Evolutionary conservation across 2,888 invertebrate species (phyloP).

Genomic region (Pseudoips prasinana): DNA sequence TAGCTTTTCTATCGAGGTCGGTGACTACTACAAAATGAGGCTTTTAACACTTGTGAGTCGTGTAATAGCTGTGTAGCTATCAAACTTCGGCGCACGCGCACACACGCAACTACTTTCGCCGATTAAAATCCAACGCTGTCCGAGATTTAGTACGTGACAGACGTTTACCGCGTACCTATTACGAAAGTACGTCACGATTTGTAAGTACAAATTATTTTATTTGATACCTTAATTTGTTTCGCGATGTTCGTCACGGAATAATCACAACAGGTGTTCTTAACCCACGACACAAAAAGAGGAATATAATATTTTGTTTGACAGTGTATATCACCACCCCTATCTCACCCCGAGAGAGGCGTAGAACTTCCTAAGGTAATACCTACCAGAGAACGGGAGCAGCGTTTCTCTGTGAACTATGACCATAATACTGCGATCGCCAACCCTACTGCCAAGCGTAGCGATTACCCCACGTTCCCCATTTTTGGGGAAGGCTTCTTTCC

Average conservation of each 20-base stretch:
- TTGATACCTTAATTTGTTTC: conserved; percentile 18
- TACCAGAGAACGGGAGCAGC: no score
- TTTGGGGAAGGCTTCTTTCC: no score
- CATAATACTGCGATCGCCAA: no score
- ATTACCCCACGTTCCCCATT: no score
- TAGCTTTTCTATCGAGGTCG: no score
- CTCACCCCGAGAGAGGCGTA: no score
- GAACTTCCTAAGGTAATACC: no score
- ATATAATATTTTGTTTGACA: no score
- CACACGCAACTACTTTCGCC: conserved; percentile 75
- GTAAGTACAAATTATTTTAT: conserved; percentile 31
- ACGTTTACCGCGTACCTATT: conserved; percentile 49
- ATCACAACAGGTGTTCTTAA: conserved; percentile 1
- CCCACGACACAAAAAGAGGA: no score
- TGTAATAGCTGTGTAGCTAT: conserved; percentile 36
- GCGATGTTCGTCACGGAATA: conserved; percentile 12
- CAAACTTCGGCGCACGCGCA: conserved; percentile 59
- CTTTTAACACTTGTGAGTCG: conserved; percentile 29
- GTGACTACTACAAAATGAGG: conserved; percentile 33
- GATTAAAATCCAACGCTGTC: conserved; percentile 60
- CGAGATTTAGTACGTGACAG: conserved; percentile 58
- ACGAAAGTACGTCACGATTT: conserved; percentile 45
- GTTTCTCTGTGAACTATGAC: no score
- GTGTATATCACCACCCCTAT: no score
- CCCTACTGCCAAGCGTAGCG: no score